Evolutionary conservation across 2,797 vertebrate genomes (phyloP).

Genomic region (Triplophysa yarkandensis): DNA sequence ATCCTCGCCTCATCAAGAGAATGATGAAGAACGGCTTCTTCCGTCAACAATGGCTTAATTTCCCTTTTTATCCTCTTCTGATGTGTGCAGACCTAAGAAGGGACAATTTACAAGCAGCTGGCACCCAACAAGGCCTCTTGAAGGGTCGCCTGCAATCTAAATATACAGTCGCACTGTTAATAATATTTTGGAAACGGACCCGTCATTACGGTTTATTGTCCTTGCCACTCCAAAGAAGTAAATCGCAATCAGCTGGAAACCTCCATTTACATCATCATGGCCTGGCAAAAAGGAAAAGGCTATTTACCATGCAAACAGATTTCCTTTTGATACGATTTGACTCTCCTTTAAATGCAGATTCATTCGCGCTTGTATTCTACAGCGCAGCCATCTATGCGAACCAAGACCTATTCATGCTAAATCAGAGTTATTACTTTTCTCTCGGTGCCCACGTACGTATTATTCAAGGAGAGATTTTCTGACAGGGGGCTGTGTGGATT

Average conservation of each 20-base stretch:
- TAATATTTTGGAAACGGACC: conserved; percentile 53
- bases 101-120: conserved; percentile 41
- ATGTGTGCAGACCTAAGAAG: conserved; percentile 36
- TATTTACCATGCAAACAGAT: conserved; percentile 58
- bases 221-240: conserved; percentile 52
- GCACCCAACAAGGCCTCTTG: conserved; percentile 34
- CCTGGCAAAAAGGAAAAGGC: conserved; percentile 44
- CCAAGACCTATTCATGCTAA: conserved; percentile 47
- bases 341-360: conserved; percentile 54
- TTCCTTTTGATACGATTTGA: conserved; percentile 48
- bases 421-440: conserved; percentile 51
- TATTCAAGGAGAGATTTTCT: conserved; percentile 22
- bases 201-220: conserved; percentile 57
- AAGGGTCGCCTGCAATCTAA: conserved; percentile 16
- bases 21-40: conserved; percentile 42
- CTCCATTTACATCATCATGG: conserved; percentile 56
- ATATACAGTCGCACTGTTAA: conserved; percentile 54
- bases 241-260: conserved; percentile 62
- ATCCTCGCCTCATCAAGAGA: conserved; percentile 27
- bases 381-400: conserved; percentile 43
- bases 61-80: conserved; percentile 35
- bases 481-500: conserved; percentile 27
- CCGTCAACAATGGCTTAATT: conserved; percentile 41
- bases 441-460: conserved; percentile 47
- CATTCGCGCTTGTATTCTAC: conserved; percentile 49